Evolutionary conservation across 2,888 invertebrate genomes (phyloP), one percentile per base, ranked within the genome.

Genomic region (Limnephilus rhombicus): DNA sequence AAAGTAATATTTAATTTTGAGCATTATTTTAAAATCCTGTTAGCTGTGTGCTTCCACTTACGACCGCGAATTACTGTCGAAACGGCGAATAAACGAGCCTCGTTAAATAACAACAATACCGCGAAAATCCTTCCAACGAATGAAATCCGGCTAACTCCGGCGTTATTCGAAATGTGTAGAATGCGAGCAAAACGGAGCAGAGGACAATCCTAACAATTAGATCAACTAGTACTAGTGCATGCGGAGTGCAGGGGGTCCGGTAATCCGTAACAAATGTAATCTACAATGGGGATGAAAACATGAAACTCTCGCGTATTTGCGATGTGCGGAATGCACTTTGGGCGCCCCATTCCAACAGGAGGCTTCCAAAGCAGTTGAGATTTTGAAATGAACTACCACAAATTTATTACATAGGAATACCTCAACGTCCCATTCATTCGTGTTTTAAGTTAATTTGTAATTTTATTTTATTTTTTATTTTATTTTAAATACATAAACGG

Each of bases 141-240:
- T 18, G 18, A 53, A 15, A 53, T 53, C 3, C 15, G 49, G 49
- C 49, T 15, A 4, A 53, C 53, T 18, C 5, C 53, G 12, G 49
- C 31, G 15, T 29, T 31, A 88, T 15, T 88, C 29, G 49, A 68
- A 15, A 29, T 34, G 80, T 29, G 88, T 31, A 88, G 80, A 88
- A 88, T 88, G 68, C 88, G 80, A 24, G 88, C 24, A 24, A 24
- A 88, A 88, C 31, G 9, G 18, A 29, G 11, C 53, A 15, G 88
- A 88, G 80, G 80, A 88, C 37, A 80, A 88, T 80, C 15, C 88
- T 80, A 45, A 45, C 5, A 88, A 88, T 88, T 88, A 88, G 31
- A 80, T 29, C 37, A 68, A 68, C 37, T 41, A 45, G 2, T 83
- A 68, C 37, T 41, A 45, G 2, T 83, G 24, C 37, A 83, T 37